Evolutionary conservation across 2,888 invertebrate species (phyloP), one percentile per base, ranked within the genome.

Genomic region (Drosophila mettleri): DNA sequence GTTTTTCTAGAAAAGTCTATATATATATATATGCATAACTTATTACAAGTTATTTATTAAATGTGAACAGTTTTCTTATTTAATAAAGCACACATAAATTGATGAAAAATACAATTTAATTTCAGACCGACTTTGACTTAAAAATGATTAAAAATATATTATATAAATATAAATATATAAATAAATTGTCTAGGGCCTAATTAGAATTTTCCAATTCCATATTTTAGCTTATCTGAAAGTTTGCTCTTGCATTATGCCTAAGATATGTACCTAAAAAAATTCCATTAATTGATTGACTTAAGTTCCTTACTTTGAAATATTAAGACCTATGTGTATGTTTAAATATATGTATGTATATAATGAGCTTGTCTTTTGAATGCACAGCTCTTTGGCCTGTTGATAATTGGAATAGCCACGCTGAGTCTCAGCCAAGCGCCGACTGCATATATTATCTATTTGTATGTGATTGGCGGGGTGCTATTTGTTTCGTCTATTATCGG

Each of bases 401-500:
- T 89, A 67, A 81, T 90, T 49, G 75, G 65, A n/a, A 43, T 86
- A 36, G 90, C 83, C 8, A 78, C 80, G 8, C 12, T 84, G 27
- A 65, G 59, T 27, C 62, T 88, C 46, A 61, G 71, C 18, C 71
- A 75, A 18, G 83, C 82, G 36, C 89, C 89, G 9, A 55, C 72
- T 8, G 58, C 71, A 4, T 90, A 80, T 48, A 74, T 86, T 34
- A 69, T 69, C 31, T 88, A 83, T 68, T 59, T 89, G 55, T 86
- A 77, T 51, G 70, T 81, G 16, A 46, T 89, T 36, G 90, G 89
- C 16, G 81, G 80, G n/a, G 45, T 90, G 27, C 65, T 79, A 54
- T 78, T 90, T 48, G 64, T 76, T 16, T 75, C 80, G 10, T 74
- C 90, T 20, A 71, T 90, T 59, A 73, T 90, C 63, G 90, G 90